A percentile compares a stretch with the other conserved stretches of the same genome.
phyloP scores from a whole-genome alignment of 2,888 invertebrate genomes.

The Nomada fabriciana region DNA sequence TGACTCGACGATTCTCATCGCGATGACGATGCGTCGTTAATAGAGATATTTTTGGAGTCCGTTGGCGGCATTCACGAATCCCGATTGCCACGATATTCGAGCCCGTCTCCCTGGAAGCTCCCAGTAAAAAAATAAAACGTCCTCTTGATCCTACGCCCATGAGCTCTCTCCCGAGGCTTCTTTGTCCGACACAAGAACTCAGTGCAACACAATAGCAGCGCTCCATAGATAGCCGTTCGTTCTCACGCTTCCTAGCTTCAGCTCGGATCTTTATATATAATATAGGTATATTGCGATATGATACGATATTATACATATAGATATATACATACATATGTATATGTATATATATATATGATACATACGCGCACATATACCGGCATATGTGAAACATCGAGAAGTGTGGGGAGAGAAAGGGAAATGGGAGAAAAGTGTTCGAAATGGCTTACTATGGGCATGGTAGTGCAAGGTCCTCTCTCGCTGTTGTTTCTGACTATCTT shows the following conservation, averaged over 20 bases:
- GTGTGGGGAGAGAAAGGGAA: slow-evolving; percentile 32
- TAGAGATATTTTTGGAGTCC: slow-evolving; percentile 51
- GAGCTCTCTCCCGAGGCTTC: slow-evolving; percentile 66
- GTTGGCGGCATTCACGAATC: slow-evolving; percentile 44
- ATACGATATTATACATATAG: slow-evolving; percentile 41
- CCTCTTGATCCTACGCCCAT: slow-evolving; percentile 57
- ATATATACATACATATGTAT: slow-evolving; percentile 12
- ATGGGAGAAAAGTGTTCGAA: slow-evolving; percentile 19
- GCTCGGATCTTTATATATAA: slow-evolving; percentile 70
- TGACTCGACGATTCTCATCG: slow-evolving; percentile 23
- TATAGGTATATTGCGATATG: slow-evolving; percentile 52
- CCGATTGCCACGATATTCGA: slow-evolving; percentile 51
- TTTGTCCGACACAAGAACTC: slow-evolving; percentile 75
- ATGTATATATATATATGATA: slow-evolving; percentile 35
- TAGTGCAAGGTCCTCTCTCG: slow-evolving; percentile 47
- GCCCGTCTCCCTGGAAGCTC: slow-evolving; percentile 16
- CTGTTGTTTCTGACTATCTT: neutral
- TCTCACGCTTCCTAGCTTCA: slow-evolving; percentile 81
- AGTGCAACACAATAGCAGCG: slow-evolving; percentile 80
- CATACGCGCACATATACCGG: slow-evolving; percentile 49
- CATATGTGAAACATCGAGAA: slow-evolving; percentile 59
- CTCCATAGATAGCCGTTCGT: slow-evolving; percentile 81
- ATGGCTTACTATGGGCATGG: neutral
- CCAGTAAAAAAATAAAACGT: slow-evolving; percentile 37
- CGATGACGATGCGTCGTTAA: slow-evolving; percentile 33